Evolutionary conservation across 2,888 invertebrate species (phyloP).

Genomic region (Yponomeuta malinellus): DNA sequence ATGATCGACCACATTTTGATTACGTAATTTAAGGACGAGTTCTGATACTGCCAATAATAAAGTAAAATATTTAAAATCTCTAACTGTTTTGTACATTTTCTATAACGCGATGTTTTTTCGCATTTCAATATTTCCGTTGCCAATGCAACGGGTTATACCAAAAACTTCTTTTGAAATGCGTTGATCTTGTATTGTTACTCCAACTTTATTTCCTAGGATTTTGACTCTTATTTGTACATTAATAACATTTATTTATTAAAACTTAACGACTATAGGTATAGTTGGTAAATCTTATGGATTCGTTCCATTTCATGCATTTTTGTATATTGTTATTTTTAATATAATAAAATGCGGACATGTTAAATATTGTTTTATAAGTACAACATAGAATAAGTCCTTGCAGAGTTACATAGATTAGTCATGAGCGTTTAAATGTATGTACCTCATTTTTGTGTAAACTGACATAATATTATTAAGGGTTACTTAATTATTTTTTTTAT

Average conservation of each 20-base stretch:
- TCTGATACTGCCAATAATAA: slow-evolving; percentile 8
- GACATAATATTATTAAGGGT: slow-evolving; percentile 41
- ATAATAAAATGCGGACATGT: slow-evolving; percentile 53
- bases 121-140: neutral
- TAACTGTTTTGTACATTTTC: slow-evolving; percentile 9
- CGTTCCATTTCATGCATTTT: slow-evolving; percentile 72
- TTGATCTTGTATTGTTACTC: slow-evolving; percentile 7
- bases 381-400: slow-evolving; percentile 29
- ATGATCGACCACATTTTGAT: neutral
- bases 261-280: slow-evolving; percentile 41
- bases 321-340: slow-evolving; percentile 68
- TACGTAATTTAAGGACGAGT: neutral
- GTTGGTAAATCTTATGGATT: slow-evolving; percentile 36
- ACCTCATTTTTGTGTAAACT: slow-evolving; percentile 70
- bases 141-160: slow-evolving; percentile 5
- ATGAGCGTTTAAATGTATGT: slow-evolving; percentile 70
- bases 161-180: slow-evolving; percentile 9
- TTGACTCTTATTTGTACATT: slow-evolving; percentile 53
- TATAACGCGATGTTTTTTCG: slow-evolving; percentile 6
- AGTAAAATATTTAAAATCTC: neutral
- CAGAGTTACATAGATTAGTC: slow-evolving; percentile 48
- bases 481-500: slow-evolving; percentile 38
- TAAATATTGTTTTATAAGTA: slow-evolving; percentile 53
- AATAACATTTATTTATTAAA: slow-evolving; percentile 52
- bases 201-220: slow-evolving; percentile 62